Base-by-base conservation (phyloP, 2,797 vertebrate species). In the Bradypodion pumilum region DNA sequence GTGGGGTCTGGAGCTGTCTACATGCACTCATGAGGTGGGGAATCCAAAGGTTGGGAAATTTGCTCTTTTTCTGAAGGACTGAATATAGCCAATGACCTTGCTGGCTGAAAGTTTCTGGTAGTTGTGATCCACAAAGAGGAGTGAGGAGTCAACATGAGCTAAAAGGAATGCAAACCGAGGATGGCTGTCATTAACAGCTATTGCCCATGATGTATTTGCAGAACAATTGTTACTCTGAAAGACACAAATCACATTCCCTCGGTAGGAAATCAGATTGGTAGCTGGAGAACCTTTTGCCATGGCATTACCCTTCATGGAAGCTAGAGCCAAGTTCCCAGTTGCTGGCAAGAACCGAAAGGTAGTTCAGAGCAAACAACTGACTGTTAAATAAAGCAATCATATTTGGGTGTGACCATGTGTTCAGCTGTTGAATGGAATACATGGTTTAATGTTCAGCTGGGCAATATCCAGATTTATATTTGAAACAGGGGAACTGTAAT, bases 401-500 rank as follows among this genome's bases (percentile, higher is more conserved):
- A 79, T 85, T 86, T 90, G 80, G 46, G 89, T 91, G 89, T 89
- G 91, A 88, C 84, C 89, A 88, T 94, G 86, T 86, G 91, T 86
- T 93, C 88, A 90, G 92, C 72, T 89, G 92, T 87, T 92, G 85
- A 90, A 89, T 85, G 91, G 89, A 92, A 91, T 89, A 94, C 86
- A 87, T 83, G 65, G 83, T 87, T 95, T 95, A 93, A 94, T 91
- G 77, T 95, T 90, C 95, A 90, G 86, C 91, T 96, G 95, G 95
- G 91, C 87, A 85, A 59, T 86, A 66, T 95, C 95, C 95, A 97
- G 92, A 84, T 89, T 95, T 96, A 96, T 96, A 96, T 96, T 97
- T 93, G 95, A 97, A 96, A 94, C 96, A 97, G 95, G 87, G 95
- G 91, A 93, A 70, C 88, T 91, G 86, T 90, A 92, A 93, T 86